These are phyloP conservation scores for Ips nitidus DNA, from an alignment of 1,140 invertebrate genomes.

Conservation along the genomic window DNA sequence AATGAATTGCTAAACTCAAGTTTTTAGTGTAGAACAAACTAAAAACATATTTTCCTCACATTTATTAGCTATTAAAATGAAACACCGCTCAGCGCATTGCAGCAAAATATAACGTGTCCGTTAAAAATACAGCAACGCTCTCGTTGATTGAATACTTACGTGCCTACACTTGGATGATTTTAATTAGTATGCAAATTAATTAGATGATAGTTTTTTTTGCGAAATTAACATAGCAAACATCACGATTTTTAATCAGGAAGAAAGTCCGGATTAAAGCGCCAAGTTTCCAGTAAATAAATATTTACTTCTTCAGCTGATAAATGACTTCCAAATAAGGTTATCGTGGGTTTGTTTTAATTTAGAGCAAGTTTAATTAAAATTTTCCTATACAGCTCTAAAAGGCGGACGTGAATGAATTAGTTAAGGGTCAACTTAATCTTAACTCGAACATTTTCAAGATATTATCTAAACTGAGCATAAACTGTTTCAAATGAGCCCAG, in stretches of 20 bases:
- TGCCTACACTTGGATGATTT: slow-evolving; percentile 2
- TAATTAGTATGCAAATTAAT: slow-evolving; percentile 15
- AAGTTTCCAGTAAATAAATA: slow-evolving; percentile 1
- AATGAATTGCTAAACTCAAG: no score
- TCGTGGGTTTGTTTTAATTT: not conserved
- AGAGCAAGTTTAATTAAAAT: no score
- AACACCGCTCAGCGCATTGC: no score
- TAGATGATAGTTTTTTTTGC: slow-evolving; percentile 9
- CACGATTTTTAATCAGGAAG: slow-evolving; percentile 14
- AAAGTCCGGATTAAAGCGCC: slow-evolving; percentile 6
- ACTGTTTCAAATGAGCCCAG: no score
- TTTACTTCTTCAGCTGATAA: slow-evolving; percentile 12
- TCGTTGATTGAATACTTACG: slow-evolving; percentile 2
- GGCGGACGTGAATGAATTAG: no score
- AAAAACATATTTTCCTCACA: no score
- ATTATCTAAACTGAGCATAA: no score
- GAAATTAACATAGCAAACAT: slow-evolving; percentile 18
- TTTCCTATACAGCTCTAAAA: no score
- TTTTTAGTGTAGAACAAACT: no score
- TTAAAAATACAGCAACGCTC: not conserved
- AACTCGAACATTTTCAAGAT: no score
- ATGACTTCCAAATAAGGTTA: slow-evolving; percentile 6
- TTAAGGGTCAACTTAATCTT: no score
- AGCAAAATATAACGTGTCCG: not conserved
- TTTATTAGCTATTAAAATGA: no score